Evolutionary conservation across 1,140 invertebrate species (phyloP).

Genomic region (Pseudobourletiella spinata): DNA sequence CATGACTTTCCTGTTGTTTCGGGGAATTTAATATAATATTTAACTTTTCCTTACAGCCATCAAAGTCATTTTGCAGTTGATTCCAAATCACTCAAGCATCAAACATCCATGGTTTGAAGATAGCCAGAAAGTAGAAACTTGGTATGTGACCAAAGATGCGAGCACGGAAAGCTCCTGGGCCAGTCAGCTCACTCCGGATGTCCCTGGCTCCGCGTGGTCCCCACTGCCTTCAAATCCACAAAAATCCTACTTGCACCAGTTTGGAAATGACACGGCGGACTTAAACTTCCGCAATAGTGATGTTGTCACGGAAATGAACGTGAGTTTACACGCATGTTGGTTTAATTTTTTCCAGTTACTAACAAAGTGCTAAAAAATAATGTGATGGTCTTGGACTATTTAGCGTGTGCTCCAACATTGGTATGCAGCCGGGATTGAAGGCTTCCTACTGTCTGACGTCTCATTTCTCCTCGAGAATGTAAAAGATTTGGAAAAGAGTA

Average conservation of each 20-base stretch:
- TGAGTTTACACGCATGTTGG: constrained; percentile 38
- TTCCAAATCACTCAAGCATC: constrained; percentile 26
- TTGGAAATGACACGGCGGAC: constrained; percentile 16
- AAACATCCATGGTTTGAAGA: constrained; percentile 26
- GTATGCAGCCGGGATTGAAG: constrained; percentile 58
- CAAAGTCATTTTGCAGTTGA: constrained; percentile 14
- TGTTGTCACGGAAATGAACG: constrained; percentile 24
- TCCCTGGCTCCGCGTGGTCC: constrained; percentile 14
- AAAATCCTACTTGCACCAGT: constrained; percentile 20
- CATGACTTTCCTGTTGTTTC: too few species aligned
- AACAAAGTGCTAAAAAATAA: constrained; percentile 17
- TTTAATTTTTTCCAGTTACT: constrained; percentile 30
- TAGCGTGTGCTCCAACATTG: constrained; percentile 57
- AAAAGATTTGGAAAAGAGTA: constrained; percentile 4
- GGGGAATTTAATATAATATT: too few species aligned
- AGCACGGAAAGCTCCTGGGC: constrained; percentile 6
- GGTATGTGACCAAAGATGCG: constrained; percentile 14
- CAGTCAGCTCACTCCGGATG: neutral
- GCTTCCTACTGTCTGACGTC: constrained; percentile 60
- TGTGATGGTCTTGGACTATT: constrained; percentile 39
- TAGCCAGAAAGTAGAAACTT: neutral
- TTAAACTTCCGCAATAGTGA: constrained; percentile 37
- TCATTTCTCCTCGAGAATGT: constrained; percentile 54
- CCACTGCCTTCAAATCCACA: neutral
- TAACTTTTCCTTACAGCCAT: constrained; percentile 10